Conservation (phyloP, 2,113 vertebrate species). For the Megaleporinus macrocephalus region DNA sequence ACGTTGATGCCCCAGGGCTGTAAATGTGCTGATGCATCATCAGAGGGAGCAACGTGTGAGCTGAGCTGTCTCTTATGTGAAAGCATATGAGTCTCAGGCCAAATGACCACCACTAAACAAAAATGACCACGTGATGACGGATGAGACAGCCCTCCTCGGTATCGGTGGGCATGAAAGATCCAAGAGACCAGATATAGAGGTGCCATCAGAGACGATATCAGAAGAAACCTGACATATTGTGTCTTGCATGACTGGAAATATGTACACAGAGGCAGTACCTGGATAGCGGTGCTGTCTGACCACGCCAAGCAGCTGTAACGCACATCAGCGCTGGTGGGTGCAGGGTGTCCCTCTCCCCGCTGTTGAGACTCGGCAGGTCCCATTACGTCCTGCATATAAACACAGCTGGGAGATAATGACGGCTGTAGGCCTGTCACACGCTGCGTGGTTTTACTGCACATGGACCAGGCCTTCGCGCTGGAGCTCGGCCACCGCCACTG, state of each 20-base stretch:
- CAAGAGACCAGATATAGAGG: neutral
- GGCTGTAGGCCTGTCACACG: conserved; percentile 33
- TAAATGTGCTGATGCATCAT: conserved; percentile 69
- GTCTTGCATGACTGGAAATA: too few species aligned
- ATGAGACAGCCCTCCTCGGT: conserved; percentile 39
- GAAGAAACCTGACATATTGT: neutral
- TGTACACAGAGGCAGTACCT: neutral
- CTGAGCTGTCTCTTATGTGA: conserved; percentile 49
- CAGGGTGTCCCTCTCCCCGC: neutral
- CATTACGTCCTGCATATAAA: conserved; percentile 44
- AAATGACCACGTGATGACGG: conserved; percentile 58
- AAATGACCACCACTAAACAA: conserved; percentile 62
- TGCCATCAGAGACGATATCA: neutral
- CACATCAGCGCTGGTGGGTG: neutral
- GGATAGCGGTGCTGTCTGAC: neutral
- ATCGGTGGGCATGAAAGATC: neutral
- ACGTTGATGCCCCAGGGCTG: conserved; percentile 54
- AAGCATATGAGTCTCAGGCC: conserved; percentile 46
- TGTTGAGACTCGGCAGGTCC: conserved; percentile 43
- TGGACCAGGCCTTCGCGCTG: conserved; percentile 10
- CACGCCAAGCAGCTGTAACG: conserved; percentile 3
- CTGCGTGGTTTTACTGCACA: conserved; percentile 26
- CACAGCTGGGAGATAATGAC: conserved; percentile 51
- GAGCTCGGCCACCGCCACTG: conserved; percentile 7
- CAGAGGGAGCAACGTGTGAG: conserved; percentile 53